Conservation (phyloP, 1,140 invertebrate genomes). For the Caenorhabditis brenneri region DNA sequence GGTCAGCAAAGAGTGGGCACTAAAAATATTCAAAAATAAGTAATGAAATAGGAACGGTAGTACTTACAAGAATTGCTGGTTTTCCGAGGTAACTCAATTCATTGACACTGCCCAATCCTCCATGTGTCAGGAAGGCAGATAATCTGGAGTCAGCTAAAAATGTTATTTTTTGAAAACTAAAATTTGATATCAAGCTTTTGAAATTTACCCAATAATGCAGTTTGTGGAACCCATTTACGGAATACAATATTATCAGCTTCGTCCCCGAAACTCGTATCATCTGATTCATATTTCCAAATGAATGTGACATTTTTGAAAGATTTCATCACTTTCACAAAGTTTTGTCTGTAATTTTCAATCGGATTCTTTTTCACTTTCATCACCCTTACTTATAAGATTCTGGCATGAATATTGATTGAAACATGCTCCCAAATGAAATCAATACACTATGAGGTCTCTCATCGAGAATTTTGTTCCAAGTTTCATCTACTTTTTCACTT, state of each 20-base stretch:
- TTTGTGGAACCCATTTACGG: constrained; percentile 53
- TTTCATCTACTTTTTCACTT: constrained; percentile 56
- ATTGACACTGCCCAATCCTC: constrained; percentile 59
- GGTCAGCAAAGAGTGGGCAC: constrained; percentile 63
- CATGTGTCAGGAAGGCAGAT: constrained; percentile 61
- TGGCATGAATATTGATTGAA: constrained; percentile 31
- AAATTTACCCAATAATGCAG: constrained; percentile 32
- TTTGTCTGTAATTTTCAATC: background rate
- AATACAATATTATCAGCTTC: constrained; percentile 45
- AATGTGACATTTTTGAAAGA: constrained; percentile 52
- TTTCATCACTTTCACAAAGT: constrained; percentile 19
- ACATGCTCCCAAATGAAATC: constrained; percentile 30
- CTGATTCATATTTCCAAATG: constrained; percentile 58
- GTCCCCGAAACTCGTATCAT: constrained; percentile 20
- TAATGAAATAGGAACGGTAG: too few relatives aligned
- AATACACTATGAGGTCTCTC: constrained; percentile 28
- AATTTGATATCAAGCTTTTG: background rate
- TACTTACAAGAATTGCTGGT: constrained; percentile 57
- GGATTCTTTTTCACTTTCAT: background rate
- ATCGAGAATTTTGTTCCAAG: constrained; percentile 10
- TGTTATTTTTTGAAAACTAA: background rate
- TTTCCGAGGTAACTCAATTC: constrained; percentile 60
- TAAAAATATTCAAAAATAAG: background rate
- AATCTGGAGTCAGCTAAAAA: constrained; percentile 56
- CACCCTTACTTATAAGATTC: constrained; percentile 10